Percentiles rank a stretch among this genome's conserved stretches.
phyloP scores from a whole-genome alignment of 2,797 vertebrate species.

The Synaphobranchus kaupii region DNA sequence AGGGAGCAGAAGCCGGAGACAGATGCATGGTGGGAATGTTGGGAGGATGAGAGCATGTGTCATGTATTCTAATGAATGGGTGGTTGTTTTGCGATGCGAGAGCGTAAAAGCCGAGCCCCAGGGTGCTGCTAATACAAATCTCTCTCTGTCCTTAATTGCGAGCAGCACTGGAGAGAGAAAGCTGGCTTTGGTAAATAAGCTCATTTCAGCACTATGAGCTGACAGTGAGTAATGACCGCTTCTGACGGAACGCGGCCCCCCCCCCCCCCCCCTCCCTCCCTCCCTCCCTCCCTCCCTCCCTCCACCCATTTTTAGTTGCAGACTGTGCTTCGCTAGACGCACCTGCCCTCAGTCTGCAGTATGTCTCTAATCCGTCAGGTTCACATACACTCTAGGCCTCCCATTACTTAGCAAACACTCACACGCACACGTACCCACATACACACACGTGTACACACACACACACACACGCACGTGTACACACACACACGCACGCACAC shows the following conservation, averaged over 20 bases:
- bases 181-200: conserved; percentile 41
- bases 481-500: neutral
- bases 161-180: conserved; percentile 17
- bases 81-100: conserved; percentile 22
- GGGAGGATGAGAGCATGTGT: conserved; percentile 28
- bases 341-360: neutral
- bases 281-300: conserved; percentile 12
- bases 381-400: neutral
- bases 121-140: conserved; percentile 33
- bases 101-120: conserved; percentile 24
- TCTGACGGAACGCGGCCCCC: conserved; percentile 22
- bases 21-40: conserved; percentile 22
- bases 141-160: conserved; percentile 36
- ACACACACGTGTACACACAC: neutral
- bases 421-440: neutral
- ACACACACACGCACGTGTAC: neutral
- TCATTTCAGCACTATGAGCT: conserved; percentile 34
- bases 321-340: neutral
- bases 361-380: neutral
- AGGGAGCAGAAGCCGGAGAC: neutral
- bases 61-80: conserved; percentile 22
- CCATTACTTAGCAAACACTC: neutral
- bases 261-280: neutral
- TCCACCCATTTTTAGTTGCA: conserved; percentile 20
- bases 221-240: conserved; percentile 39